phyloP scores from a whole-genome alignment of 2,113 vertebrate species.

The Alethe castanea region DNA sequence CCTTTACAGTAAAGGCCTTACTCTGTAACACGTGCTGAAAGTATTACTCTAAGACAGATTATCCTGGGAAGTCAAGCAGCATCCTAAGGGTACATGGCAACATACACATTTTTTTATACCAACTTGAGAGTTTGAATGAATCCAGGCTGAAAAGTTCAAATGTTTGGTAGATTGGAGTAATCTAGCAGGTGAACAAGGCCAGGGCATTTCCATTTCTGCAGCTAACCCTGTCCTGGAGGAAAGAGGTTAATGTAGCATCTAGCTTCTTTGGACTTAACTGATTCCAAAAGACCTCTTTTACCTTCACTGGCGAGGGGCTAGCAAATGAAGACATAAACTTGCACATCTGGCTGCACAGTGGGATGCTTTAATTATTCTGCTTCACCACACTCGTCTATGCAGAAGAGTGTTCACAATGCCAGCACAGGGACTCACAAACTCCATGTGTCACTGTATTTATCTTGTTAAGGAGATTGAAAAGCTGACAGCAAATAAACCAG shows the following conservation, averaged over 20 bases:
- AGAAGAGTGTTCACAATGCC: background rate
- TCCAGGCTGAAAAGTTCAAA: background rate
- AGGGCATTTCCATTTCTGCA: background rate
- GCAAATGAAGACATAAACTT: background rate
- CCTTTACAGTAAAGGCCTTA: background rate
- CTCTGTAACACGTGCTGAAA: background rate
- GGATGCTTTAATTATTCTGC: background rate
- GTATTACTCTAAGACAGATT: background rate
- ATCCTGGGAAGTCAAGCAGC: background rate
- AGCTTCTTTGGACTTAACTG: background rate
- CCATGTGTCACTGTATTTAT: background rate
- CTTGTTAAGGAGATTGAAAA: background rate
- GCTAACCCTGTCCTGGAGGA: background rate
- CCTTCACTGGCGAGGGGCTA: background rate
- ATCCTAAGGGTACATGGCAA: background rate
- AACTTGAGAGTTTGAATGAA: background rate
- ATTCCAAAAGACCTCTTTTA: background rate
- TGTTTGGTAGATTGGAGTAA: background rate
- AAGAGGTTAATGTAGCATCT: background rate
- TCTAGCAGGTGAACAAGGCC: background rate
- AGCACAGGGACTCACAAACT: background rate
- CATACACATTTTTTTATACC: background rate
- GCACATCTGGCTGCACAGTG: background rate
- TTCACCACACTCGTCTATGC: background rate
- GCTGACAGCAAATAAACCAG: background rate